Conservation (phyloP, 2,797 vertebrate genomes). For the Potorous gilbertii region DNA sequence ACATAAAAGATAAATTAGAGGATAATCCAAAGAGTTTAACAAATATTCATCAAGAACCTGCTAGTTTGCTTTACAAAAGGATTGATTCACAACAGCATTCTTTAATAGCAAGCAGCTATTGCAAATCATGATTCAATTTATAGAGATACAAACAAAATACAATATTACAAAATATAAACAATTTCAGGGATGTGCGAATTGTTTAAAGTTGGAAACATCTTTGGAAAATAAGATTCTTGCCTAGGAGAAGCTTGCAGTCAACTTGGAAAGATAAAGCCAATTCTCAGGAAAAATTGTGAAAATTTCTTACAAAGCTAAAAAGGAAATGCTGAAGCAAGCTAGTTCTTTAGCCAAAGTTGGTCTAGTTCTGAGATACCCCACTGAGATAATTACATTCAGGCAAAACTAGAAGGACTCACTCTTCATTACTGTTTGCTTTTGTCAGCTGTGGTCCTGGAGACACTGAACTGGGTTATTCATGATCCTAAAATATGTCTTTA, state of each 20-base stretch:
- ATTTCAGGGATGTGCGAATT: conserved; percentile 14
- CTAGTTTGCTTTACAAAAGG: not conserved
- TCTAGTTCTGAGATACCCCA: not conserved
- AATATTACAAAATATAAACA: conserved; percentile 1
- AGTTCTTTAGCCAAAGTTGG: not conserved
- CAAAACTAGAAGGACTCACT: not conserved
- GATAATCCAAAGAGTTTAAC: not conserved
- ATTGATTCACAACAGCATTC: not conserved
- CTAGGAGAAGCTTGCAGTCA: not conserved
- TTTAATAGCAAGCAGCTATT: not conserved
- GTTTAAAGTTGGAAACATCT: conserved; percentile 11
- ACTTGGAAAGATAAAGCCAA: conserved; percentile 26
- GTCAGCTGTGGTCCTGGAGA: not conserved
- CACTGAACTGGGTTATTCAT: not conserved
- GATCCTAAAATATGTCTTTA: not conserved
- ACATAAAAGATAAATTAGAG: not conserved
- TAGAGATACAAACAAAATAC: conserved; percentile 3
- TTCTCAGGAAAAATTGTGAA: not conserved
- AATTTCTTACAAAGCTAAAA: not conserved
- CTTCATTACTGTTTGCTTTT: not conserved
- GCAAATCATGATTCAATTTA: not conserved
- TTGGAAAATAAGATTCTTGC: not conserved
- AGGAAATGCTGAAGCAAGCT: conserved; percentile 4
- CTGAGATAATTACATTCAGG: not conserved
- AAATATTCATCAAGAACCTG: not conserved